These are phyloP conservation scores for Epirrhoe tristata DNA, from an alignment of 2,888 invertebrate genomes.

Conservation along the genomic window DNA sequence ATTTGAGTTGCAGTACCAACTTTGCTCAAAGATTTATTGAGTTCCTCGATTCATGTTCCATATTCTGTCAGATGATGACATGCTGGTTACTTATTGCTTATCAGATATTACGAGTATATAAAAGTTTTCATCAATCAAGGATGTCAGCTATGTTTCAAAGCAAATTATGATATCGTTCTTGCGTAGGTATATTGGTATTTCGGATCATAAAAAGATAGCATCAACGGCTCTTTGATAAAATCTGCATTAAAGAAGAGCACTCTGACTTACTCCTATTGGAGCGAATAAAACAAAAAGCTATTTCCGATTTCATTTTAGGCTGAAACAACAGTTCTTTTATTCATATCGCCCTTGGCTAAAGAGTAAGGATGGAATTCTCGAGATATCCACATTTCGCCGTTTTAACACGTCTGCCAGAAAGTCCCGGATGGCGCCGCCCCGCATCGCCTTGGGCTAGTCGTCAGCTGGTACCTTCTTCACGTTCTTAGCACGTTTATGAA, in stretches of 20 bases:
- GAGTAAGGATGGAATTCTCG: constrained; percentile 66
- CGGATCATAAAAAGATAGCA: constrained; percentile 2
- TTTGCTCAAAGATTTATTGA: constrained; percentile 49
- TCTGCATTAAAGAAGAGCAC: constrained; percentile 25
- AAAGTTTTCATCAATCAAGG: constrained; percentile 16
- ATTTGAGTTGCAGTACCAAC: constrained; percentile 42
- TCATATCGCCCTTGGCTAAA: constrained; percentile 68
- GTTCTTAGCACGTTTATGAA: constrained; percentile 81
- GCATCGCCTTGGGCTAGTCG: constrained; percentile 74
- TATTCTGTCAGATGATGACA: constrained; percentile 24
- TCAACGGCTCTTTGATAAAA: constrained; percentile 5
- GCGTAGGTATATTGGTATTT: constrained; percentile 3
- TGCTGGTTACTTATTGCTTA: constrained; percentile 15
- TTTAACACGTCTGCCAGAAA: constrained; percentile 81
- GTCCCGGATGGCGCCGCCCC: constrained; percentile 64
- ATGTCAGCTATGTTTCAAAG: constrained; percentile 3
- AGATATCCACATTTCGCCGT: constrained; percentile 73
- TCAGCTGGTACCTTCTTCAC: constrained; percentile 74
- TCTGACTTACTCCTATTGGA: constrained; percentile 21
- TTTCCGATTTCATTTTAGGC: constrained; percentile 42
- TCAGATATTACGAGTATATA: neutral
- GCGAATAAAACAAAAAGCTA: constrained; percentile 34
- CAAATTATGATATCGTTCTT: constrained; percentile 4
- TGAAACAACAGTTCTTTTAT: constrained; percentile 56
- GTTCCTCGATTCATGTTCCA: constrained; percentile 38